These are phyloP conservation scores for Cyprinodon brontotheroides DNA, from an alignment of 2,113 vertebrate species.

Conservation along the genomic window DNA sequence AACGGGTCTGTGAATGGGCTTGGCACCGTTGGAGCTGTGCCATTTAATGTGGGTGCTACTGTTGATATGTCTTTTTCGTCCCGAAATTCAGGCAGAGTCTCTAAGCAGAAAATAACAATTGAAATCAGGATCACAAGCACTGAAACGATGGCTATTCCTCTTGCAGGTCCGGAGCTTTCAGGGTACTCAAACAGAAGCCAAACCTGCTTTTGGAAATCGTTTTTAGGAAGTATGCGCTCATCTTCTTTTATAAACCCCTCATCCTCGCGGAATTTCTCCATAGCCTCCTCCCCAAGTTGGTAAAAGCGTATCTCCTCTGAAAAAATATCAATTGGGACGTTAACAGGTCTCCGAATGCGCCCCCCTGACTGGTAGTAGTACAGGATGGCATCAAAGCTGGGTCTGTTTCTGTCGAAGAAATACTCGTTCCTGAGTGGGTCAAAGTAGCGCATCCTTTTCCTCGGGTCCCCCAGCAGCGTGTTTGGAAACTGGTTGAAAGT, in stretches of 20 bases:
- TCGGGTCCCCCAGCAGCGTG: slow-evolving; percentile 93
- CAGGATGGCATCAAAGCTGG: slow-evolving; percentile 98
- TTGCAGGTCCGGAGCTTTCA: slow-evolving; percentile 93
- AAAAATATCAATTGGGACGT: slow-evolving; percentile 98
- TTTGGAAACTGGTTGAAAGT: slow-evolving; percentile 96
- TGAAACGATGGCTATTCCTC: slow-evolving; percentile 96
- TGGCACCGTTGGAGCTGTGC: slow-evolving; percentile 68
- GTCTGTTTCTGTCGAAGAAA: slow-evolving; percentile 96
- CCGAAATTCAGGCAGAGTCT: slow-evolving; percentile 95
- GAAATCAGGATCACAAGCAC: slow-evolving; percentile 97
- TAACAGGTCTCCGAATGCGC: slow-evolving; percentile 93
- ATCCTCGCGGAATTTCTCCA: slow-evolving; percentile 98
- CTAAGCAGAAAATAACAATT: slow-evolving; percentile 97
- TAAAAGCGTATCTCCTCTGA: slow-evolving; percentile 98
- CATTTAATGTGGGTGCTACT: slow-evolving; percentile 68
- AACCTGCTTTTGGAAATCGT: slow-evolving; percentile 95
- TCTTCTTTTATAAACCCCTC: slow-evolving; percentile 99
- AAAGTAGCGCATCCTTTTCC: slow-evolving; percentile 96
- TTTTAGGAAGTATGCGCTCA: slow-evolving; percentile 88
- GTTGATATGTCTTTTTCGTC: slow-evolving; percentile 86
- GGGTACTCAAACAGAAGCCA: slow-evolving; percentile 99
- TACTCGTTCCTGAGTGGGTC: slow-evolving; percentile 98
- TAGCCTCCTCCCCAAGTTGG: slow-evolving; percentile 94
- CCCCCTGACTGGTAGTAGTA: slow-evolving; percentile 98
- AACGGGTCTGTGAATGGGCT: slow-evolving; percentile 91